Percentiles rank a stretch among this genome's conserved stretches.
Evolutionary conservation across 2,888 invertebrate genomes (phyloP).

Genomic region (Cynaeus angustus): DNA sequence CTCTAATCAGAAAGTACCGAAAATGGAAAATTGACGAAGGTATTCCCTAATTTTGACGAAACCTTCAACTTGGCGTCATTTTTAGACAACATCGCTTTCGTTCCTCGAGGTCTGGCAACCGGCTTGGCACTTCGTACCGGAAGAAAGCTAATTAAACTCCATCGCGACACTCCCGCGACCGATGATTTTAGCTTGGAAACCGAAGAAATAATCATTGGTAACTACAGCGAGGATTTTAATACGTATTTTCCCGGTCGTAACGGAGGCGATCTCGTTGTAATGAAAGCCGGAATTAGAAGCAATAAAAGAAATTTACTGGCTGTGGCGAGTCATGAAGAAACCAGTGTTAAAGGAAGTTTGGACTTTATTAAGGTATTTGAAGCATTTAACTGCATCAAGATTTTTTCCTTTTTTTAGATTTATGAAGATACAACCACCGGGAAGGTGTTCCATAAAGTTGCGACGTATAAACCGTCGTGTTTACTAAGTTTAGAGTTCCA

Average conservation of each 20-base stretch:
- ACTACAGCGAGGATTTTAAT: constrained; percentile 61
- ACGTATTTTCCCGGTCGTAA: constrained; percentile 61
- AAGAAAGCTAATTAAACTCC: constrained; percentile 62
- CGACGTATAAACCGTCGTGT: constrained; percentile 72
- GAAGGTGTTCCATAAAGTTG: constrained; percentile 73
- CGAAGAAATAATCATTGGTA: constrained; percentile 60
- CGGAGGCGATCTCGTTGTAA: constrained; percentile 65
- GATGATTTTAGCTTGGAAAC: constrained; percentile 47
- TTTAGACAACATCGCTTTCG: constrained; percentile 64
- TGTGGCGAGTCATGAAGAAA: constrained; percentile 66
- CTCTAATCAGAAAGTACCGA: constrained; percentile 55
- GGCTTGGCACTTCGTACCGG: constrained; percentile 69
- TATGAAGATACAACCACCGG: constrained; percentile 71
- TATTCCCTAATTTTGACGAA: too few relatives aligned
- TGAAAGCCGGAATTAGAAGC: constrained; percentile 65
- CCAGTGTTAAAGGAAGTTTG: constrained; percentile 63
- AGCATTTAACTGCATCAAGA: not conserved
- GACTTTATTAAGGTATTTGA: constrained; percentile 65
- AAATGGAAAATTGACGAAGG: constrained; percentile 63
- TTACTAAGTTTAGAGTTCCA: constrained; percentile 69
- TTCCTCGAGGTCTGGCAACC: constrained; percentile 65
- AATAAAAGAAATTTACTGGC: constrained; percentile 67
- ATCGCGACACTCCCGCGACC: constrained; percentile 42
- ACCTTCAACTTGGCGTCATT: constrained; percentile 10
- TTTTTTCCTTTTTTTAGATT: constrained; percentile 68